A percentile compares a stretch with the other conserved stretches of the same genome.
These are phyloP conservation scores for Cebidichthys violaceus DNA, from an alignment of 2,113 vertebrate species.

Conservation along the genomic window DNA sequence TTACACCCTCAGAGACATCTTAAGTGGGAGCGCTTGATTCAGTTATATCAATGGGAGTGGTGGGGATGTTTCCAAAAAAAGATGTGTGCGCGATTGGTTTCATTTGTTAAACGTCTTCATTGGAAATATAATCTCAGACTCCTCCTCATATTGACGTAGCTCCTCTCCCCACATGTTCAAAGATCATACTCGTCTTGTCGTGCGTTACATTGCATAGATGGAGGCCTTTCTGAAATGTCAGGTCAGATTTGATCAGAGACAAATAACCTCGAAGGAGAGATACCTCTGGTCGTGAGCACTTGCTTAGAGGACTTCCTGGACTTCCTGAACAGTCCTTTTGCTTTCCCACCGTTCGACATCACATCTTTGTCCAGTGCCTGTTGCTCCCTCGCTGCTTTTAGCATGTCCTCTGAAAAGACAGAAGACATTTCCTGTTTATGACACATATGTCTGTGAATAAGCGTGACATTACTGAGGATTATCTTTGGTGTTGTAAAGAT, in stretches of 20 bases:
- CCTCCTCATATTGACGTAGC: no score
- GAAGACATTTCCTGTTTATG: not conserved
- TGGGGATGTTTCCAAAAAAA: slow-evolving; percentile 39
- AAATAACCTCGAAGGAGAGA: not conserved
- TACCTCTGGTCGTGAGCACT: slow-evolving; percentile 86
- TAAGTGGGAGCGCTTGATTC: slow-evolving; percentile 59
- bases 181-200: not conserved
- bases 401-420: slow-evolving; percentile 87
- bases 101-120: slow-evolving; percentile 55
- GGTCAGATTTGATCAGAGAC: not conserved
- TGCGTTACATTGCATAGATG: slow-evolving; percentile 8
- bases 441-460: not conserved
- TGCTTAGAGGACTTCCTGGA: slow-evolving; percentile 85
- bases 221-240: not conserved
- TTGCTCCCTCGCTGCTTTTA: slow-evolving; percentile 90
- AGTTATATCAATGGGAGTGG: slow-evolving; percentile 51
- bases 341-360: slow-evolving; percentile 81
- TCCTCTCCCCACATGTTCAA: not conserved
- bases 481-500: not conserved
- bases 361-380: slow-evolving; percentile 87
- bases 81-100: slow-evolving; percentile 32
- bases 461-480: not conserved
- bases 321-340: slow-evolving; percentile 87
- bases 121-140: not conserved
- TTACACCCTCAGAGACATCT: slow-evolving; percentile 63